These are phyloP conservation scores for Lineus longissimus DNA, from an alignment of 1,140 invertebrate genomes.

Conservation along the genomic window DNA sequence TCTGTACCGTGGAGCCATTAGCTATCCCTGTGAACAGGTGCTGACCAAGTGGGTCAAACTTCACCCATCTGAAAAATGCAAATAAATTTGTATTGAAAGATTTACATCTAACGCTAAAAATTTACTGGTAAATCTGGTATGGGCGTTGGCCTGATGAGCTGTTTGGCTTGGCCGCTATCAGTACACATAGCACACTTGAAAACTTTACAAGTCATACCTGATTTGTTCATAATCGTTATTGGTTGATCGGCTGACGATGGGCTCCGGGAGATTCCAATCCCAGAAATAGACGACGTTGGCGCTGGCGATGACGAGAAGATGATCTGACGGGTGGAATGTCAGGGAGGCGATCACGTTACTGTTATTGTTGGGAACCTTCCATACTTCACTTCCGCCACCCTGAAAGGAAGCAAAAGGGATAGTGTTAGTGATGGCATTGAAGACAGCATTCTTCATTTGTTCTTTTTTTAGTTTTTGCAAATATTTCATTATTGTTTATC, in stretches of 20 bases:
- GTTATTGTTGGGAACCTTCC: conserved; percentile 65
- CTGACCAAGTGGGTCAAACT: conserved; percentile 76
- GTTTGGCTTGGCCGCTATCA: too few species aligned
- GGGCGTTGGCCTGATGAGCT: too few species aligned
- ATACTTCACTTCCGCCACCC: conserved; percentile 79
- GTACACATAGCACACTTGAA: too few species aligned
- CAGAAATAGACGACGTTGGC: conserved; percentile 83
- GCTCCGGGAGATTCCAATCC: conserved; percentile 79
- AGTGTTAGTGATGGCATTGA: background rate
- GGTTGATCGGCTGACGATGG: conserved; percentile 63
- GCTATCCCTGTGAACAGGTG: conserved; percentile 83
- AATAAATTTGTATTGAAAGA: too few species aligned
- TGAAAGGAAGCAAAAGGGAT: conserved; percentile 25
- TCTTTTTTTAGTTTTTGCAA: background rate
- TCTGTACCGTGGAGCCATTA: conserved; percentile 48
- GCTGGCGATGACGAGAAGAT: conserved; percentile 78
- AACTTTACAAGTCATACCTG: too few species aligned
- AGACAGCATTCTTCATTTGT: background rate
- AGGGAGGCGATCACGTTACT: conserved; percentile 75
- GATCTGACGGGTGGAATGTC: conserved; percentile 79
- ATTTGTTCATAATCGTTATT: conserved; percentile 46
- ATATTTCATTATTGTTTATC: background rate
- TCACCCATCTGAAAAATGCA: conserved; percentile 67
- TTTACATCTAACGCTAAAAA: too few species aligned
- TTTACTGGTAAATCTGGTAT: too few species aligned